Base-by-base conservation (phyloP, 2,888 invertebrate species). In the Leptodirus hochenwartii region DNA sequence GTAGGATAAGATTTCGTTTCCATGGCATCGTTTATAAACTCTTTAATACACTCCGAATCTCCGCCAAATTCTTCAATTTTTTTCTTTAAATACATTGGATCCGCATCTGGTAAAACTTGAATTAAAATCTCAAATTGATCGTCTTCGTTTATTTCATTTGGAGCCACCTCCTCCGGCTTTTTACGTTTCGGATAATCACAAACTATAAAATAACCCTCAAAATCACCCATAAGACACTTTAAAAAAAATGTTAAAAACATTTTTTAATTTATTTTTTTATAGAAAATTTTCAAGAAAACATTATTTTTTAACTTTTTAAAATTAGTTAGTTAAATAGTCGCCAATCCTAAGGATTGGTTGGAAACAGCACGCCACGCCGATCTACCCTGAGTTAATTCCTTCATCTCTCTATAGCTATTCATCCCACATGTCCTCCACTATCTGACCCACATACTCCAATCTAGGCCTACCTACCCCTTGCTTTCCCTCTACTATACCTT, bases 101-200 rank as follows among this genome's bases (percentile, higher is more conserved):
- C 49, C 1, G 48, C 49, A 34, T 50, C 46, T 1, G 46, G 46
- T 5, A 51, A 32, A 6, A 51, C 22, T 4, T 42, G 43, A 31
- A 42, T 41, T 3, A 51, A 32, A 11, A 43, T 37, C 26, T 42
- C 39, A 8, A 46, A 34, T 24, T 50, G 49, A 15, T 44, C 41
- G 12, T 47, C 45, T 2, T 40, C 34, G 29, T 46, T 39, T 8
- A 46, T 30, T 27, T n/a, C n/a, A n/a, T n/a, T n/a, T n/a, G n/a
- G n/a, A n/a, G 41, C 39, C 16, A 22, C 31, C 20, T 36, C 37
- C 5, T 37, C 38, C 22, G 32, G 30, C 5, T 27, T 20, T 24
- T 37, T 31, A 15, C 49, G 37, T 35, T 39, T 47, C 4, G 48
- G 48, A 37, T 50, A 46, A 27, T 46, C 31, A 12, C 34, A 25